These are phyloP conservation scores for Micronisus gabar DNA, from an alignment of 2,113 vertebrate species.

Conservation along the genomic window DNA sequence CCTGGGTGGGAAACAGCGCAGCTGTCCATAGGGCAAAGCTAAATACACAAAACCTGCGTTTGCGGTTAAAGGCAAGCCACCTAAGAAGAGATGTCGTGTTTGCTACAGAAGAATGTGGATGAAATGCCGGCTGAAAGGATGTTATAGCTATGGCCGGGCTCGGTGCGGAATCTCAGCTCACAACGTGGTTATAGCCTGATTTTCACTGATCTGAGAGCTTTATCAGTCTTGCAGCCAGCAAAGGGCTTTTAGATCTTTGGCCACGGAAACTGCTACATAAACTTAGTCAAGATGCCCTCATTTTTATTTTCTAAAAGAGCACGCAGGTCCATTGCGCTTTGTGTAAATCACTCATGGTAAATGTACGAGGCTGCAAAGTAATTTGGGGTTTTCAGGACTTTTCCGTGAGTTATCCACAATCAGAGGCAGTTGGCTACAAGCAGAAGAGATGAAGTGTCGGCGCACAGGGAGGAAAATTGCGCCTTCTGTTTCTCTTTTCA, in stretches of 20 bases:
- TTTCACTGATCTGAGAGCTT: not conserved
- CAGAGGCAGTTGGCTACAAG: not conserved
- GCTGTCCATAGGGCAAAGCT: conserved; percentile 9
- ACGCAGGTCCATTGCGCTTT: not conserved
- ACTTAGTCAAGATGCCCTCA: not conserved
- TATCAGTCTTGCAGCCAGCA: not conserved
- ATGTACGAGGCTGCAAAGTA: not conserved
- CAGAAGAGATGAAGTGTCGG: not conserved
- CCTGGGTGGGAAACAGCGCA: not conserved
- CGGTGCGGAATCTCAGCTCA: rapidly evolving
- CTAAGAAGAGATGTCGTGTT: not conserved
- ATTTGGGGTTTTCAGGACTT: not conserved
- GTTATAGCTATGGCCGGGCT: not conserved
- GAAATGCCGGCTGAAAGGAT: not conserved
- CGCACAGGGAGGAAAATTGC: not conserved
- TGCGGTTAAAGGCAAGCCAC: not conserved
- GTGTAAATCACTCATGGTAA: not conserved
- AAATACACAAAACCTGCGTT: not conserved
- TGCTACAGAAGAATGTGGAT: not conserved
- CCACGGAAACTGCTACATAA: rapidly evolving
- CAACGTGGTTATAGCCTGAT: rapidly evolving
- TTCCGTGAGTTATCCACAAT: not conserved
- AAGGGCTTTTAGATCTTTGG: not conserved
- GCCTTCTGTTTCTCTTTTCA: not conserved
- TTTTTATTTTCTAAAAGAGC: not conserved